Base-by-base conservation (phyloP, 2,113 vertebrate species). In the Zonotrichia leucophrys region DNA sequence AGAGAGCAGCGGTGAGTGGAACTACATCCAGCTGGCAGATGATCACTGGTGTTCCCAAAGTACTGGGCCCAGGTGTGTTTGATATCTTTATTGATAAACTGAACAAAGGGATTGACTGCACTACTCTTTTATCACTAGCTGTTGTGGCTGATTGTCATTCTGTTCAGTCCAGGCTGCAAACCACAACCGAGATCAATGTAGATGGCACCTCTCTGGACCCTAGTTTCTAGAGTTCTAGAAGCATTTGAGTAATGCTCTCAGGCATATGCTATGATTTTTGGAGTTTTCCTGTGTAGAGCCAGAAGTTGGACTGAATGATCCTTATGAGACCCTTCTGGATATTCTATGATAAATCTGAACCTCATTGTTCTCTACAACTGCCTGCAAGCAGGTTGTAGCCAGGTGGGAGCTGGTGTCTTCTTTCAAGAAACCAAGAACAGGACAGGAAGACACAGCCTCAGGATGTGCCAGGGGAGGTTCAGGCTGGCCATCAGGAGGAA, bases 91-190 rank as follows among this genome's bases (percentile, higher is more conserved):
- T 21, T 1, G 3, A 47, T n/a, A 30, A 35, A 21, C 20, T 47
- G 30, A 17, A 35, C 0, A 0, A 35, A 9, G 66, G 7, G 11
- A 70, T 55, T 2, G 3, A 41, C 5, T 24, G 5, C 24, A 7
- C 4, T 47, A 3, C 8, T 49, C 28, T 19, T 64, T 39, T 28
- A 41, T 33, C 50, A 47, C 30, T 16, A 16, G 5, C 1, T 41
- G 12, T n/a, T 47, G 12, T 41, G 42, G 24, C 10, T 41, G 12
- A 41, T 12, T 41, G 20, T 24, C 42, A n/a, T 41, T 39, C 24
- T 66, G 8, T 49, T 8, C 4, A 12, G 35, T 41, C 15, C 12
- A 30, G 24, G 15, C 42, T 66, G 35, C 12, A 75, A 58, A 35
- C 10, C 35, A 35, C 35, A 49, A 35, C 20, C 10, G 24, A 58